A percentile compares a stretch with the other conserved stretches of the same genome.
phyloP scores from a whole-genome alignment of 2,797 vertebrate genomes.

The Malacoraja senta region DNA sequence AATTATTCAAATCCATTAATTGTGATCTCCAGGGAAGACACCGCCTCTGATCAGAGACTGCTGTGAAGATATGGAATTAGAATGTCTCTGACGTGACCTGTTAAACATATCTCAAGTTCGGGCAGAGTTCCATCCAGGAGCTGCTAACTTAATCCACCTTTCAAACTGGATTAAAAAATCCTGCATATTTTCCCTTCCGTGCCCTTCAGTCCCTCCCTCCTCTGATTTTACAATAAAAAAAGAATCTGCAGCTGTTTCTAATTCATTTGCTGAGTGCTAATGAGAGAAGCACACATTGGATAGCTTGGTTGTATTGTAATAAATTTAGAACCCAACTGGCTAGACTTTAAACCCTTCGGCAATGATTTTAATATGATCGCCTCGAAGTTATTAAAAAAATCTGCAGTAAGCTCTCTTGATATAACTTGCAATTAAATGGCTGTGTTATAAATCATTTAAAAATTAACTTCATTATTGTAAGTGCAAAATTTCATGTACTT shows the following conservation, averaged over 20 bases:
- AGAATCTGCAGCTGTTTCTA: not conserved
- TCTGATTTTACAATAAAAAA: not conserved
- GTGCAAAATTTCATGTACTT: slow-evolving; percentile 21
- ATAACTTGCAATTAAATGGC: slow-evolving; percentile 21
- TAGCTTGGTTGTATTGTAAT: not conserved
- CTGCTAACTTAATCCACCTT: not conserved
- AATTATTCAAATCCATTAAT: slow-evolving; percentile 1
- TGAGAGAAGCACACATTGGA: not conserved
- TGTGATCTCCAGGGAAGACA: not conserved
- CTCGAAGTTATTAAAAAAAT: slow-evolving; percentile 25
- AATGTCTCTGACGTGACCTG: not conserved
- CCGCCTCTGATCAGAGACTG: not conserved
- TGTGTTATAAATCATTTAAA: slow-evolving; percentile 30
- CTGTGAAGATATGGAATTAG: not conserved
- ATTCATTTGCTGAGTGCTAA: not conserved
- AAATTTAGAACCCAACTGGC: not conserved
- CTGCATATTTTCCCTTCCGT: not conserved
- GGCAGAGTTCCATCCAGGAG: not conserved
- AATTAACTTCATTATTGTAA: slow-evolving; percentile 29
- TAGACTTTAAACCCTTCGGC: not conserved
- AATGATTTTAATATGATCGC: slow-evolving; percentile 26
- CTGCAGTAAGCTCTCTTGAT: slow-evolving; percentile 28
- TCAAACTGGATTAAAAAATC: not conserved
- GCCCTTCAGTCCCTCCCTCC: not conserved
- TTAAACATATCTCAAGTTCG: not conserved